These are phyloP conservation scores for Melinaea marsaeus DNA, from an alignment of 2,888 invertebrate species.

Conservation along the genomic window DNA sequence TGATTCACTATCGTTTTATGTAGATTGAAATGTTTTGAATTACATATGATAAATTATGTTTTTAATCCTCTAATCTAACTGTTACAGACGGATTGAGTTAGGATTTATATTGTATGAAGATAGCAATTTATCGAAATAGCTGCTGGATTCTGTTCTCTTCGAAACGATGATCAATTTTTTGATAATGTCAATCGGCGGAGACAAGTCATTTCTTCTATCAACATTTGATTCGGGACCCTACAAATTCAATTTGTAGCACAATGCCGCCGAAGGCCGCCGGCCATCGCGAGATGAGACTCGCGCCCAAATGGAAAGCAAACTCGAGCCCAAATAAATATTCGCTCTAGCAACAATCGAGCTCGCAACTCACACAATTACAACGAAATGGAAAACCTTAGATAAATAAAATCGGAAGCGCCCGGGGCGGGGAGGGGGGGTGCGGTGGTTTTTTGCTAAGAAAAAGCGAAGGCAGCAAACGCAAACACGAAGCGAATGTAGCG, in stretches of 20 bases:
- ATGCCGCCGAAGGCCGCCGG: constrained; percentile 39
- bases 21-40: constrained; percentile 24
- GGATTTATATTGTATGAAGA: no score
- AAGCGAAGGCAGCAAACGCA: constrained; percentile 70
- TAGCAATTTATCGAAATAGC: no score
- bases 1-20: constrained; percentile 25
- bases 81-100: no score
- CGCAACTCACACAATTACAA: constrained; percentile 74
- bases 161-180: constrained; percentile 65
- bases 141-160: constrained; percentile 5
- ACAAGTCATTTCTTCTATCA: constrained; percentile 69
- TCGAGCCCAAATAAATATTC: constrained; percentile 74
- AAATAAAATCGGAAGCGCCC: constrained; percentile 72
- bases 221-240: constrained; percentile 68
- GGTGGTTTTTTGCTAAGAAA: constrained; percentile 56
- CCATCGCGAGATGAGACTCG: constrained; percentile 32
- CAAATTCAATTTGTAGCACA: constrained; percentile 73
- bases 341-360: constrained; percentile 72
- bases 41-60: neutral
- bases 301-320: constrained; percentile 60
- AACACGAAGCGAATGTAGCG: constrained; percentile 71
- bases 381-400: constrained; percentile 74
- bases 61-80: no score
- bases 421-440: constrained; percentile 33
- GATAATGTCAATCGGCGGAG: constrained; percentile 69